These are phyloP conservation scores for Ernsta delagoae DNA, from an alignment of 2,888 invertebrate genomes.

Conservation along the genomic window DNA sequence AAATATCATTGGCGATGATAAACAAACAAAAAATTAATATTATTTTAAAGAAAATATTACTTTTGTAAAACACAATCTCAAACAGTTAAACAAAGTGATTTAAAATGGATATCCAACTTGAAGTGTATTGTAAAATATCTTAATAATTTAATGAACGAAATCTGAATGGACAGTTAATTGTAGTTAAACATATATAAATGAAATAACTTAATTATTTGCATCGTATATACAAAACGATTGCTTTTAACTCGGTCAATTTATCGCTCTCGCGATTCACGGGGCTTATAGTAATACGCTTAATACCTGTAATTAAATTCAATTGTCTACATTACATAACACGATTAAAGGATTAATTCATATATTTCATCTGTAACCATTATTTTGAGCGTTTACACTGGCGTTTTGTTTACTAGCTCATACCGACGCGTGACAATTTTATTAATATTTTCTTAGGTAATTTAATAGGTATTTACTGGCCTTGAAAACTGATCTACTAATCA, in stretches of 20 bases:
- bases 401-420: no score
- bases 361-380: not conserved
- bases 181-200: slow-evolving; percentile 19
- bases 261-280: slow-evolving; percentile 17
- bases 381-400: not conserved
- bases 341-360: not conserved
- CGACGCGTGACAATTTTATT: no score
- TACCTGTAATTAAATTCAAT: slow-evolving; percentile 19
- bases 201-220: slow-evolving; percentile 17
- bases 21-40: no score
- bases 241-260: slow-evolving; percentile 26
- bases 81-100: no score
- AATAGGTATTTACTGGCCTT: no score
- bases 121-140: not conserved
- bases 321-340: slow-evolving; percentile 6
- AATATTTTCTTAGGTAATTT: no score
- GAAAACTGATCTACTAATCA: no score
- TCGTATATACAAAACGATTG: slow-evolving; percentile 13
- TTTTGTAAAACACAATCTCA: no score
- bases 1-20: no score
- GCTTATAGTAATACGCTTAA: slow-evolving; percentile 30
- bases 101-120: no score
- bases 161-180: slow-evolving; percentile 8
- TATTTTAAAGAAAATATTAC: no score
- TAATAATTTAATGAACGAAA: not conserved